Conservation (phyloP, 2,888 invertebrate species). For the Lasioglossum pauxillum region DNA sequence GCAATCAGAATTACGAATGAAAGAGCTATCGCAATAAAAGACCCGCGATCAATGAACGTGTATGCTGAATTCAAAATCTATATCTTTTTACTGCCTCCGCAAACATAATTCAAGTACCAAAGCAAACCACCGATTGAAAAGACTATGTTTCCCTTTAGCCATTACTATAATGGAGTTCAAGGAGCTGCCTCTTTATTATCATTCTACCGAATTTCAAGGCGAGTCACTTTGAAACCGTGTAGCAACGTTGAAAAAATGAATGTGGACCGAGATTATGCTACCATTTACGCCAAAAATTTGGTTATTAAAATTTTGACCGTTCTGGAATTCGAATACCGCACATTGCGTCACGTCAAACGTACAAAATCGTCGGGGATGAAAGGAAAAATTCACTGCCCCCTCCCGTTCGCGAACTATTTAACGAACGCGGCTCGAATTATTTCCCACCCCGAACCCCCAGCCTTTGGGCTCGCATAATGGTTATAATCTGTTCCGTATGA, state of each 20-base stretch:
- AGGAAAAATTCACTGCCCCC: constrained; percentile 1
- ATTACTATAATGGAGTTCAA: not conserved
- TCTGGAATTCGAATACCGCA: not conserved
- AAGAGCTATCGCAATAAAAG: not conserved
- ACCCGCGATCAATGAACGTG: not conserved
- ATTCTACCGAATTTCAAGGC: not conserved
- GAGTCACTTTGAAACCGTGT: not conserved
- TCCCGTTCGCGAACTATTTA: constrained; percentile 1
- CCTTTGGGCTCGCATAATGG: not conserved
- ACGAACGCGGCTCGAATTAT: constrained; percentile 7
- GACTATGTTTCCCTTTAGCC: not conserved
- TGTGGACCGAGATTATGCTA: not conserved
- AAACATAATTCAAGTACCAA: too few relatives aligned
- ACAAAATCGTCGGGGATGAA: constrained; percentile 11
- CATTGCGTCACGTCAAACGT: not conserved
- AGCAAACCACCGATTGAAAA: not conserved
- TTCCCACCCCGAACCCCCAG: not conserved
- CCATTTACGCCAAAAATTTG: fast-evolving
- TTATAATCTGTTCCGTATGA: constrained; percentile 2
- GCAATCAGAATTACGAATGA: not conserved
- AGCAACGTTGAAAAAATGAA: not conserved
- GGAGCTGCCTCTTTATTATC: not conserved
- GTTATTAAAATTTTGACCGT: not conserved
- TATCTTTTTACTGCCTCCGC: not conserved
- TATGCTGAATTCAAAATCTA: not conserved